These are phyloP conservation scores for Motacilla alba DNA, from an alignment of 2,113 vertebrate species.

Conservation along the genomic window DNA sequence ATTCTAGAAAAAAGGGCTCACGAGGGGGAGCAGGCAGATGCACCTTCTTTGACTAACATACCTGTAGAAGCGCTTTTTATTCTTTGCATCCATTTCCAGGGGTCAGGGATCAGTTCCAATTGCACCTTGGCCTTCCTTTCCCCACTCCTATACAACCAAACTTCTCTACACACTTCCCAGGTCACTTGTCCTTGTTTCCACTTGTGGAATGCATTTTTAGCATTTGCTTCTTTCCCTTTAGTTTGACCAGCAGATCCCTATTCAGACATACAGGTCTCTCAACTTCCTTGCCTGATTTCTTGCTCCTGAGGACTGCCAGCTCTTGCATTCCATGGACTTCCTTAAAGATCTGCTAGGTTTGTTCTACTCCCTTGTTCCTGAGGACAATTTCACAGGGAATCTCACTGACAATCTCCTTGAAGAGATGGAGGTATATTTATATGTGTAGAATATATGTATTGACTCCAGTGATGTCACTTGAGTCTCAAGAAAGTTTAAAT, in stretches of 20 bases:
- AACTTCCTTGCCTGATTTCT: background rate
- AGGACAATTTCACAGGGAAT: background rate
- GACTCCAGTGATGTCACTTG: background rate
- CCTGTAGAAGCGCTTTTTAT: background rate
- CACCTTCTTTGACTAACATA: background rate
- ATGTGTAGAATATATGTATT: background rate
- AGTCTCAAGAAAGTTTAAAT: background rate
- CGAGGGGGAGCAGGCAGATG: fast-evolving
- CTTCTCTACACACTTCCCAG: background rate
- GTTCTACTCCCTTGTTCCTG: background rate
- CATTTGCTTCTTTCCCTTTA: background rate
- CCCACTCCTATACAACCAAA: background rate
- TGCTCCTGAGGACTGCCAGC: background rate
- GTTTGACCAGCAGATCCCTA: background rate
- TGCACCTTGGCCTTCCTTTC: background rate
- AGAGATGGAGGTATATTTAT: background rate
- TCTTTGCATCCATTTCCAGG: background rate
- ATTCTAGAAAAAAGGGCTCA: background rate
- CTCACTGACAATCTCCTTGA: background rate
- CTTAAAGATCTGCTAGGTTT: background rate
- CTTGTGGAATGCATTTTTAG: background rate
- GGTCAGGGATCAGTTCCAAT: background rate
- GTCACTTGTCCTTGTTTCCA: background rate
- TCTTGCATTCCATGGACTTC: background rate
- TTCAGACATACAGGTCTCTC: background rate